Base-by-base conservation (phyloP, 2,113 vertebrate species). In the Syngnathus floridae region DNA sequence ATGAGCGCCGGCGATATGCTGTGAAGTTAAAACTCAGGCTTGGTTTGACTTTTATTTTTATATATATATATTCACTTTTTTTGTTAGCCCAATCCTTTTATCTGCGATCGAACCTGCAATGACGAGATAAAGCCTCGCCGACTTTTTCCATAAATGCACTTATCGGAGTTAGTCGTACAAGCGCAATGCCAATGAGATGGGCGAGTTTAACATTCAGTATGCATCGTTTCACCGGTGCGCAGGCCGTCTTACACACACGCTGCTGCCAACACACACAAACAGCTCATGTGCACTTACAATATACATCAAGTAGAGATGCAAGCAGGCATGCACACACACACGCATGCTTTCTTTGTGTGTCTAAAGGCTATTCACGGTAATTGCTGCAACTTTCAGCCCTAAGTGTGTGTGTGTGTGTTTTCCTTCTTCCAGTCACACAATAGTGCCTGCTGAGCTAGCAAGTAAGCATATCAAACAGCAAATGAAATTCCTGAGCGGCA, bases 111-210 rank as follows among this genome's bases (percentile, higher is more conserved):
- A 87, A 90, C 87, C 89, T 90, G 88, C 82, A 89, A 83, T 82
- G 81, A 88, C 68, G 84, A 89, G 88, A 90, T 90, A 89, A 90
- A 88, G 81, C 84, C 66, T 55, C 70, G 73, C 87, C 70, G 78
- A 85, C 82, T 87, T 86, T 84, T 38, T 89, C 85, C 84, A 84
- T 87, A 90, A 88, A 89, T 80, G 86, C 86, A 88, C 88, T 91
- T 90, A 89, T 90, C 86, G 78, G 70, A 75, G 77, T 72, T 73
- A 74, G 77, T 70, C 71, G 81, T 82, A 81, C 88, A 82, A 87
- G 85, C 79, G 80, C 73, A 78, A 72, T 80, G 79, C 79, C 80
- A 84, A 87, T 76, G 82, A 88, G 87, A 87, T 74, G 82, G 86
- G 78, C 80, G 74, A 79, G 59, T 75, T 90, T 87, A 77, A 75